phyloP scores from a whole-genome alignment of 2,113 vertebrate genomes.

The Rhabdornis inornatus region DNA sequence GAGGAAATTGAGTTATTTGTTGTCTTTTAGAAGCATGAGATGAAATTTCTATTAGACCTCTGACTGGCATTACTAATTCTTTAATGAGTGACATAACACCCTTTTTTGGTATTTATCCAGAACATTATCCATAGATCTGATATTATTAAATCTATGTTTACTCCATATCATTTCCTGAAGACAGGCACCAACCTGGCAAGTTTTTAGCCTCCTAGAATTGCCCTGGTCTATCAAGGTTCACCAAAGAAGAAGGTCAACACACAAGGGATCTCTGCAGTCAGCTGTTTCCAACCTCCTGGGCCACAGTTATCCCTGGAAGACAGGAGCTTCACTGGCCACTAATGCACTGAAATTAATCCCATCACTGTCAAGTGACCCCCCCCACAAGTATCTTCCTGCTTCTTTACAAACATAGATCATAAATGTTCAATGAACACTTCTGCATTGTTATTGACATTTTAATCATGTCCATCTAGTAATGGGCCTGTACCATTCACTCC shows the following conservation, averaged over 20 bases:
- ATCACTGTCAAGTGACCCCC: not conserved
- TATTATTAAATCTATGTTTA: not conserved
- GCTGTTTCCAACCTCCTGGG: not conserved
- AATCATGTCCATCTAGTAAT: not conserved
- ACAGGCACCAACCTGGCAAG: not conserved
- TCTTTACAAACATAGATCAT: not conserved
- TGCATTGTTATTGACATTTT: conserved; percentile 5
- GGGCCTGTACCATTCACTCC: not conserved
- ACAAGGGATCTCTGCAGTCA: not conserved
- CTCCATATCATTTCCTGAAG: not conserved
- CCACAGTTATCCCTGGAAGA: not conserved
- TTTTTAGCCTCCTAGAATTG: not conserved
- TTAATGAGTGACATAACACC: not conserved
- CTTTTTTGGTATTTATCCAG: not conserved
- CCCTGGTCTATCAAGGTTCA: not conserved
- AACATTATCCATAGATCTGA: not conserved
- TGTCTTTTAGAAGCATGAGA: not conserved
- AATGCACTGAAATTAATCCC: not conserved
- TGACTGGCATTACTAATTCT: not conserved
- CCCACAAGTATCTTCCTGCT: not conserved
- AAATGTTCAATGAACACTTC: conserved; percentile 8
- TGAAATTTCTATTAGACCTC: not conserved
- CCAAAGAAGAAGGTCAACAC: fast-evolving
- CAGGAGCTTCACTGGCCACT: not conserved
- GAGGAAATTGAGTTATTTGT: not conserved